Percentiles rank a stretch among this genome's conserved stretches.
Conservation (phyloP, 2,888 invertebrate species). For the Leucophenga maculata region DNA sequence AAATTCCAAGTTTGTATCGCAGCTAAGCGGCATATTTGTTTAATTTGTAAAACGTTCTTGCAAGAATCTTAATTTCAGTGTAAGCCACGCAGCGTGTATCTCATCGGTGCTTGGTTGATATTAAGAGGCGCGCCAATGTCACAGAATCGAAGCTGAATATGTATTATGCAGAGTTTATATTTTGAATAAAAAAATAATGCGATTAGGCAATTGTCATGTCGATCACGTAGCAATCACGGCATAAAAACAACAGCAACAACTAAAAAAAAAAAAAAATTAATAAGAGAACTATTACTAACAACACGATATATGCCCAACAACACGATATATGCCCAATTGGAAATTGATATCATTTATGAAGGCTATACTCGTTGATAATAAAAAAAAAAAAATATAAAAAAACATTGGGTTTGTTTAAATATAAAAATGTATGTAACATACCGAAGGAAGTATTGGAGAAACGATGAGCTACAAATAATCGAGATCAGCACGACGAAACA, state of each 20-base stretch:
- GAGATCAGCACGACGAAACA: too few relatives aligned
- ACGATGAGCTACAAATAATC: too few relatives aligned
- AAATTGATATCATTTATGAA: too few relatives aligned
- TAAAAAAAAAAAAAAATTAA: slow-evolving; percentile 30
- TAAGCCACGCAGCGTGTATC: not conserved
- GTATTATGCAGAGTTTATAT: slow-evolving; percentile 30
- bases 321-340: too few relatives aligned
- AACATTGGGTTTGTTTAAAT: too few relatives aligned
- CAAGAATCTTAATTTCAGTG: not conserved
- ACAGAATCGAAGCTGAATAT: slow-evolving; percentile 34
- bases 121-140: slow-evolving; percentile 27
- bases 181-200: slow-evolving; percentile 38
- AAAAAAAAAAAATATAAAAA: too few relatives aligned
- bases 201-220: slow-evolving; percentile 63
- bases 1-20: not conserved
- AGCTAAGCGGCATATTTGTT: not conserved
- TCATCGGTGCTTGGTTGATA: not conserved
- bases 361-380: too few relatives aligned
- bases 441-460: too few relatives aligned
- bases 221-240: slow-evolving; percentile 55
- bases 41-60: not conserved
- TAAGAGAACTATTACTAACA: slow-evolving; percentile 6
- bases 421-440: too few relatives aligned
- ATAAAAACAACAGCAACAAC: slow-evolving; percentile 38
- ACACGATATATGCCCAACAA: slow-evolving; percentile 1